Evolutionary conservation across 2,797 vertebrate species (phyloP), one percentile per base, ranked within the genome.

Genomic region (Sternarchorhynchus goeldii): DNA sequence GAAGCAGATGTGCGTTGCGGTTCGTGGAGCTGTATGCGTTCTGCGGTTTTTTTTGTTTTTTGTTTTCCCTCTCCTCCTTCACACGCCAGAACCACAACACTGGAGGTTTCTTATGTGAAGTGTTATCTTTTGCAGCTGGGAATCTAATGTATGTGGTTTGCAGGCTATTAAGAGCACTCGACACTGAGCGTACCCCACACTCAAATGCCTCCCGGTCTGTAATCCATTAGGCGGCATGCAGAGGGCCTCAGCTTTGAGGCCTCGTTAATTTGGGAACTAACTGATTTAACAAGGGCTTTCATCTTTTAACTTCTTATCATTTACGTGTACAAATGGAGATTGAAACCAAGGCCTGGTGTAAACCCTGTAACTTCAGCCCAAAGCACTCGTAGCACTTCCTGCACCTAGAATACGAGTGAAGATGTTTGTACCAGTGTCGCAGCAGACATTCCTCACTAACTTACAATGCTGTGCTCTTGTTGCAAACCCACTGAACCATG

Each of bases 171-270:
- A 77, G 73, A 79, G 69, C 73, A 63, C 79, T 85, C 29, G 25
- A 32, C 45, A 56, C 60, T n/a, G 55, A 58, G 39, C 65, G 39
- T 78, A 62, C 36, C 1, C 68, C 45, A 55, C 50, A 29, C 66
- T 58, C 31, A 18, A 41, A 58, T 34, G 62, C 45, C 36, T 56
- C 6, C 7, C 18, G 62, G 77, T 62, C 69, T 29, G 31, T 75
- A 76, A 81, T 79, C 70, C 77, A 63, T 77, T 73, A 78, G 74
- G 71, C 45, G 31, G 58, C 79, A 66, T 66, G 63, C 62, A 25
- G 25, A 75, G 59, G 69, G 45, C 34, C 59, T 45, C n/a, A 1
- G 36, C 53, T 21, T 17, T 45, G 53, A 62, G 57, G 41, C 31
- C 39, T 21, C 6, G 59, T 34, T 72, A 60, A 66, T 73, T 39